phyloP scores from a whole-genome alignment of 2,113 vertebrate genomes.

The Promerops cafer region DNA sequence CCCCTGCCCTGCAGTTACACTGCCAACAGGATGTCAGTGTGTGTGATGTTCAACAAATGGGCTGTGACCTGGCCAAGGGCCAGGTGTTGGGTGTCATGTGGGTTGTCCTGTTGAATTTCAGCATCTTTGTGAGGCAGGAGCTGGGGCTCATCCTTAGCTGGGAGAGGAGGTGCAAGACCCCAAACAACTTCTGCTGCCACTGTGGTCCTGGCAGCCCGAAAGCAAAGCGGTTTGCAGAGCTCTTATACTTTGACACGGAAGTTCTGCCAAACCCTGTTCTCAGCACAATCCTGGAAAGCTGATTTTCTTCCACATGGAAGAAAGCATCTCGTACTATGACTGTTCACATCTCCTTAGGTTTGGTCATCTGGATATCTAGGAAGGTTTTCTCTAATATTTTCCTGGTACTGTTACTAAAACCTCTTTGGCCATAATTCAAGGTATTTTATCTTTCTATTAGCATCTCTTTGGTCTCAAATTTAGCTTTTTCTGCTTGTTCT shows the following conservation, averaged over 20 bases:
- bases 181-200: background rate
- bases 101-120: background rate
- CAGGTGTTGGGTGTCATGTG: accelerated
- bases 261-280: background rate
- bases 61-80: background rate
- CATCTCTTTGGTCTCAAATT: background rate
- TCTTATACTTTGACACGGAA: background rate
- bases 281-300: background rate
- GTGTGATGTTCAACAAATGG: background rate
- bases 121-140: background rate
- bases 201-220: background rate
- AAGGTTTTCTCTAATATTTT: background rate
- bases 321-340: background rate
- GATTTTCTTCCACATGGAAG: background rate
- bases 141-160: background rate
- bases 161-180: background rate
- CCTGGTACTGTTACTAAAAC: background rate
- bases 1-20: background rate
- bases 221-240: background rate
- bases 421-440: background rate
- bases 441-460: background rate
- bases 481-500: background rate
- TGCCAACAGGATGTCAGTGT: background rate
- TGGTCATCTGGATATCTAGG: background rate
- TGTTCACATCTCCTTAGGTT: background rate